These are phyloP conservation scores for Falco rusticolus DNA, from an alignment of 2,797 vertebrate species.

Conservation along the genomic window DNA sequence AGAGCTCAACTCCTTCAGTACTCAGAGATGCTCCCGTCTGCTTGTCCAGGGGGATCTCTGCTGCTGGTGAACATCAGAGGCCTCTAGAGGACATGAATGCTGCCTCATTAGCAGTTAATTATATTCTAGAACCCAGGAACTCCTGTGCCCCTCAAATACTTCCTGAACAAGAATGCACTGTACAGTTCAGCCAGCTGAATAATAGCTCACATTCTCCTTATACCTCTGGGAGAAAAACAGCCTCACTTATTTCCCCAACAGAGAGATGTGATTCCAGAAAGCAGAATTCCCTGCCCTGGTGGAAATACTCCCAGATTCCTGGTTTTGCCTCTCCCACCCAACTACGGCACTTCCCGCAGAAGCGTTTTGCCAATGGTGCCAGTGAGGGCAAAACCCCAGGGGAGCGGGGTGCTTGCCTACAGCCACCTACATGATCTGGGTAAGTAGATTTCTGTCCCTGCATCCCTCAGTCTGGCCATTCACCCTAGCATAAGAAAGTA, in stretches of 20 bases:
- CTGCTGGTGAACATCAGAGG: background rate
- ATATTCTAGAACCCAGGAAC: background rate
- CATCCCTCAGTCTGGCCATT: background rate
- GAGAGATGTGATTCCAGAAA: background rate
- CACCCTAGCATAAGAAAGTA: background rate
- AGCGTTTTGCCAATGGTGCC: background rate
- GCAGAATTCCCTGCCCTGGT: background rate
- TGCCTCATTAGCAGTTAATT: background rate
- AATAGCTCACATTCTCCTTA: fast-evolving
- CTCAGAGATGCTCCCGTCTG: background rate
- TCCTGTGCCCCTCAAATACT: background rate
- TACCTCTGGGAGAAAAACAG: background rate
- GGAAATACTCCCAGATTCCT: background rate
- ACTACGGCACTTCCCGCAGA: background rate
- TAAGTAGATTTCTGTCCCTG: background rate
- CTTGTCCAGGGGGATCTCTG: background rate
- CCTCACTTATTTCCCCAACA: fast-evolving
- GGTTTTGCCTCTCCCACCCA: background rate
- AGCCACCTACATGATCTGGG: background rate
- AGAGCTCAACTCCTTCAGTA: background rate
- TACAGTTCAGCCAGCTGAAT: background rate
- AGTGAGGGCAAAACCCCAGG: background rate
- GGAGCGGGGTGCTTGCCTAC: fast-evolving
- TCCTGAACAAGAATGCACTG: background rate
- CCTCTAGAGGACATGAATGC: background rate